Percentiles rank a stretch among this genome's conserved stretches.
Conservation (phyloP, 1,140 invertebrate species). For the Drosophila rhopaloa region DNA sequence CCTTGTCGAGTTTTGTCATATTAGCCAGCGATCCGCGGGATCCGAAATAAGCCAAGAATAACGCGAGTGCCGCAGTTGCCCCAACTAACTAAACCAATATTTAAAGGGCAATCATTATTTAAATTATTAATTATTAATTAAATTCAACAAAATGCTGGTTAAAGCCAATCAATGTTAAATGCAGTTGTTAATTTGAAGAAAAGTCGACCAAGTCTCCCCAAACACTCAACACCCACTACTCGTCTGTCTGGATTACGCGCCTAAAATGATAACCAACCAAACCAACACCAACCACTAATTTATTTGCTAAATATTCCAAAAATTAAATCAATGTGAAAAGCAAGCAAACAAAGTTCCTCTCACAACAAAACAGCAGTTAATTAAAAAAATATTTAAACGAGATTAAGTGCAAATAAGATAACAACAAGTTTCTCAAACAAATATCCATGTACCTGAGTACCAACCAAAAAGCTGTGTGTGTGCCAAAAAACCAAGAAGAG, state of each 20-base stretch:
- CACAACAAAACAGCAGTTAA: constrained; percentile 44
- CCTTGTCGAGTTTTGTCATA: constrained; percentile 85
- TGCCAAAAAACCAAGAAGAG: constrained; percentile 33
- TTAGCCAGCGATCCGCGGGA: constrained; percentile 65
- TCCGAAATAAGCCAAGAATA: constrained; percentile 29
- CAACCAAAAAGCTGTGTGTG: constrained; percentile 45
- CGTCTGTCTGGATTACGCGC: constrained; percentile 75
- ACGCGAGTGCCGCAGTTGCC: constrained; percentile 35
- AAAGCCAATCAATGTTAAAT: constrained; percentile 26
- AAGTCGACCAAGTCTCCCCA: constrained; percentile 62
- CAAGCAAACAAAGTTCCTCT: constrained; percentile 76
- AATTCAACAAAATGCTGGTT: constrained; percentile 9
- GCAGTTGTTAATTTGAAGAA: constrained; percentile 75
- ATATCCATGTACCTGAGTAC: constrained; percentile 40
- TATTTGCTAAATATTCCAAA: constrained; percentile 40
- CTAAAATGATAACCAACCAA: constrained; percentile 34
- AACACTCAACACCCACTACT: constrained; percentile 26
- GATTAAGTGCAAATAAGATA: constrained; percentile 44
- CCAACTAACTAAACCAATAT: constrained; percentile 4
- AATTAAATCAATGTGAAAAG: constrained; percentile 51
- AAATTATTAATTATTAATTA: constrained; percentile 1
- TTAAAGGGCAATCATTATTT: not conserved
- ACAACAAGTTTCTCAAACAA: constrained; percentile 15
- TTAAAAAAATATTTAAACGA: constrained; percentile 34
- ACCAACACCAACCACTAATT: constrained; percentile 28